Conservation (phyloP, 2,113 vertebrate species). For the Odocoileus hemionus region DNA sequence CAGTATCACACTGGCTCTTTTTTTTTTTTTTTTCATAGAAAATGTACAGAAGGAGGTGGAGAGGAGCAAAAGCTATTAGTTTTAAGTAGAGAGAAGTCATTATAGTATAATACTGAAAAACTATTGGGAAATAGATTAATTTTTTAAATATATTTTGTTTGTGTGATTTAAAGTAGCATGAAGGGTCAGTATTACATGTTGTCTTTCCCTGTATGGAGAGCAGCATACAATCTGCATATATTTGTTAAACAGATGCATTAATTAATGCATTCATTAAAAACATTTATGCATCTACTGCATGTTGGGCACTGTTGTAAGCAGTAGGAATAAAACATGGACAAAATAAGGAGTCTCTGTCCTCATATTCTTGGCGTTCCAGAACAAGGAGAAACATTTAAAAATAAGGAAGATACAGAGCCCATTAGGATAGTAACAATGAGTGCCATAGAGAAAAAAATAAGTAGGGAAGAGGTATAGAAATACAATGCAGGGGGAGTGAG, state of each 20-base stretch:
- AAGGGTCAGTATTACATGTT: not conserved
- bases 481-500: rapidly evolving
- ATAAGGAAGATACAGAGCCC: not conserved
- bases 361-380: not conserved
- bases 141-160: not conserved
- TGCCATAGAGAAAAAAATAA: not conserved
- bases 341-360: not conserved
- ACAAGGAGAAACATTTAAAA: not conserved
- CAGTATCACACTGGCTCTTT: not conserved
- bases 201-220: not conserved
- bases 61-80: not conserved
- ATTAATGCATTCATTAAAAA: not conserved
- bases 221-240: not conserved
- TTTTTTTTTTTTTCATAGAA: not conserved
- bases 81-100: not conserved
- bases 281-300: not conserved
- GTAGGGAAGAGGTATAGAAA: not conserved
- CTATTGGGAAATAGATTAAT: not conserved
- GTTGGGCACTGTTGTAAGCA: not conserved
- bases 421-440: not conserved
- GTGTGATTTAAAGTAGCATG: not conserved
- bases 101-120: not conserved
- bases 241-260: not conserved
- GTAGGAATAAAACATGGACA: not conserved
- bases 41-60: not conserved